A percentile compares a stretch with the other conserved stretches of the same genome.
These are phyloP conservation scores for Saccopteryx bilineata DNA, from an alignment of 2,113 vertebrate species.

Conservation along the genomic window DNA sequence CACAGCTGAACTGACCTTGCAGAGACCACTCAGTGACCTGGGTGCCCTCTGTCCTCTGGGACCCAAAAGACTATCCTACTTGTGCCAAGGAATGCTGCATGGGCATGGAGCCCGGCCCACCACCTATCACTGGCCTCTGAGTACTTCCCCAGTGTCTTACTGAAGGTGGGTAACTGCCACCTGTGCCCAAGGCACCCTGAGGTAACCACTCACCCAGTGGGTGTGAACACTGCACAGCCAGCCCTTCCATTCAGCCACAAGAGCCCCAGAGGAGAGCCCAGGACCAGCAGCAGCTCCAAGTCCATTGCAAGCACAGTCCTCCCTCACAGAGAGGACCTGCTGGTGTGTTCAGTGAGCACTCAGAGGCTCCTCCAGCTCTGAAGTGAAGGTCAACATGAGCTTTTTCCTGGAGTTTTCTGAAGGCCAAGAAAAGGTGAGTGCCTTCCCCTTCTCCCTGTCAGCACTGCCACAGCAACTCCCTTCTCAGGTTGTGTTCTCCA, in stretches of 20 bases:
- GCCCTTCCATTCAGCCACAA: slow-evolving; percentile 87
- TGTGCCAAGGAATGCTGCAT: slow-evolving; percentile 33
- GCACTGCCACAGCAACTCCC: background rate
- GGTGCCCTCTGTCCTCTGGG: slow-evolving; percentile 81
- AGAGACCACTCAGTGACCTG: slow-evolving; percentile 82
- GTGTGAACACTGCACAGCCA: background rate
- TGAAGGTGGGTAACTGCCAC: background rate
- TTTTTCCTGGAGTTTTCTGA: slow-evolving; percentile 94
- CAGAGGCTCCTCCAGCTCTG: slow-evolving; percentile 92
- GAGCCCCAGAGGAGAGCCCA: slow-evolving; percentile 86
- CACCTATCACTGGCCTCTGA: background rate
- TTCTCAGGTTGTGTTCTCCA: background rate
- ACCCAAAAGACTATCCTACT: background rate
- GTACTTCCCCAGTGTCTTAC: background rate
- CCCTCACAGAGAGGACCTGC: too few relatives aligned
- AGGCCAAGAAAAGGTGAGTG: slow-evolving; percentile 89
- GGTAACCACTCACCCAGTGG: background rate
- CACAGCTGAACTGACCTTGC: slow-evolving; percentile 59
- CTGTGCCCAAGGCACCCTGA: background rate
- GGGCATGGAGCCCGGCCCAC: slow-evolving; percentile 73
- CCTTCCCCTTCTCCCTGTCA: background rate
- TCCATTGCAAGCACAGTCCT: too few relatives aligned
- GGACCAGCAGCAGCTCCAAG: slow-evolving; percentile 34
- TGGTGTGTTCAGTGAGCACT: too few relatives aligned
- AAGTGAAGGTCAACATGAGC: slow-evolving; percentile 93